Base-by-base conservation (phyloP, 2,113 vertebrate genomes). In the Cyrtonyx montezumae region DNA sequence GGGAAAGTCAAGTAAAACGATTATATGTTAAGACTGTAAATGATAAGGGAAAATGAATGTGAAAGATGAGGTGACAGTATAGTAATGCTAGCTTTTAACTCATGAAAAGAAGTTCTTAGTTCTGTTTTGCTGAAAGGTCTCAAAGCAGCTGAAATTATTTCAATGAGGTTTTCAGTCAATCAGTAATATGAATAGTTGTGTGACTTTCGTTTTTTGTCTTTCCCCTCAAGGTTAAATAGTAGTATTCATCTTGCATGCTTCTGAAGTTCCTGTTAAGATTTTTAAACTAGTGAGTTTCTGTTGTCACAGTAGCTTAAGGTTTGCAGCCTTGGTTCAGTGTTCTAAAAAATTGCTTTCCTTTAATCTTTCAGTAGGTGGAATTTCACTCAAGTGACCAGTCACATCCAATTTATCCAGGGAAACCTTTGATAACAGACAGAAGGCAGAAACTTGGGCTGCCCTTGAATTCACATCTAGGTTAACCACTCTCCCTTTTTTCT, bases 401-500 rank as follows among this genome's bases (percentile, higher is more conserved):
- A n/a, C 23, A 45, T 70, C 46, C 30, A 4, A 11, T 71, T 75
- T 71, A 63, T 45, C 75, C 1, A 0, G 23, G 56, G 32, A 43
- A 70, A 23, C 84, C 66, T 61, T 45, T 42, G 32, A 53, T 15
- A 36, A n/a, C 34, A 63, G 26, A 17, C 79, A 71, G 75, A 66
- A 63, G 10, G 53, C 32, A 9, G 59, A 69, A 77, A 42, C 22
- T 46, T 16, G 14, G 45, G 0, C 1, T 87, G 78, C 34, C 49
- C 25, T 48, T 51, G n/a, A 42, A 46, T 51, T 58, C 36, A 8
- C 21, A 2, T 7, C 12, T 8, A 34, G 12, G 4, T 58, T 21
- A 21, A 32, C 19, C 19, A 2, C 37, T 45, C 1, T 0, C n/a
- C 37, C 3, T 0, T 59, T 53, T 58, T 42, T 55, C 61, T 48